Percentiles rank a stretch among this genome's conserved stretches.
Conservation (phyloP, 1,140 invertebrate species). For the Trinorchestia longiramus region DNA sequence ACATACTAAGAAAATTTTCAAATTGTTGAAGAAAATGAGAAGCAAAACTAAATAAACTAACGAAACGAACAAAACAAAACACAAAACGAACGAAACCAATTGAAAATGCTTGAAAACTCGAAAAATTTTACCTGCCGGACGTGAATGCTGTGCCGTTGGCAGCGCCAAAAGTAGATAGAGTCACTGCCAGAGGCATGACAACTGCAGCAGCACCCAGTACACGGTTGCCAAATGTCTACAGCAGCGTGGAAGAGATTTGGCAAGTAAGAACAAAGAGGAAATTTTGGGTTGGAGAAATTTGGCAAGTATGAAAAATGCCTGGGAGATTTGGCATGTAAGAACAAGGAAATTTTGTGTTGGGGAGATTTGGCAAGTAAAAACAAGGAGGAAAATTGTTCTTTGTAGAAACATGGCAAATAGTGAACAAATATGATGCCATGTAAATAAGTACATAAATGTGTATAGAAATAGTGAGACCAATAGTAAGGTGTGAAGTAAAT, state of each 20-base stretch:
- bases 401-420: too few relatives aligned
- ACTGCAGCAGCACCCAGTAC: constrained; percentile 69
- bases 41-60: not conserved
- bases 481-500: too few relatives aligned
- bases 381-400: too few relatives aligned
- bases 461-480: too few relatives aligned
- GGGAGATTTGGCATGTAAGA: too few relatives aligned
- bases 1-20: not conserved
- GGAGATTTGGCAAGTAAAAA: not conserved
- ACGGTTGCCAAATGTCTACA: constrained; percentile 69
- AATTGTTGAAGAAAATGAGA: not conserved
- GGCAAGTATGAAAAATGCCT: too few relatives aligned
- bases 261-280: not conserved
- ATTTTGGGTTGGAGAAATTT: too few relatives aligned
- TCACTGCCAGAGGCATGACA: constrained; percentile 71
- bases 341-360: not conserved
- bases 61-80: not conserved
- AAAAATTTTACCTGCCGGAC: constrained; percentile 68
- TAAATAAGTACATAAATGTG: too few relatives aligned
- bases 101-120: too few relatives aligned
- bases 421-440: too few relatives aligned
- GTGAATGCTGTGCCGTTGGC: constrained; percentile 71
- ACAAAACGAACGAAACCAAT: not conserved
- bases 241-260: not conserved
- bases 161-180: constrained; percentile 71